Conservation (phyloP, 2,797 vertebrate species). For the Pagetopsis macropterus region DNA sequence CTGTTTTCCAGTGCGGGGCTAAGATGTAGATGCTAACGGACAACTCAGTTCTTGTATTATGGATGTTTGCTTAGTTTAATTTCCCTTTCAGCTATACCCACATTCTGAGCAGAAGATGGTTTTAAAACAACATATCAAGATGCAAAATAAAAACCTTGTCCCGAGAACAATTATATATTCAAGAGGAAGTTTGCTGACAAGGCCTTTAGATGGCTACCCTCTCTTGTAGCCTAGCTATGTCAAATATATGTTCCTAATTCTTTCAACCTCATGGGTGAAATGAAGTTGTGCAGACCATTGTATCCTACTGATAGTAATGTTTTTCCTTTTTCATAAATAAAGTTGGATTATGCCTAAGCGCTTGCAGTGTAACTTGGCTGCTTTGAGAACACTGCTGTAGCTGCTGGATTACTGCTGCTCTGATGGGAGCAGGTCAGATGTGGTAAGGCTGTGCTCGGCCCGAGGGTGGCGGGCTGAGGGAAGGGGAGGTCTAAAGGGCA, state of each 20-base stretch:
- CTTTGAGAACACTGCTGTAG: slow-evolving; percentile 6
- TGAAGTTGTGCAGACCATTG: background rate
- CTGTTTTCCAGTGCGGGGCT: background rate
- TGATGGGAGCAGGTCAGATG: slow-evolving; percentile 26
- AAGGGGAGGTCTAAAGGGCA: slow-evolving; percentile 66
- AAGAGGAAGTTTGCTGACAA: background rate
- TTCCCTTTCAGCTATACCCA: background rate
- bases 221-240: background rate
- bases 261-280: background rate
- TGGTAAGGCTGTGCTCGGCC: slow-evolving; percentile 38
- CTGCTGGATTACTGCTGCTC: slow-evolving; percentile 14
- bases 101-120: background rate
- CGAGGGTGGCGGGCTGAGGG: slow-evolving; percentile 38
- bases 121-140: background rate
- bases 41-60: background rate
- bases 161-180: background rate
- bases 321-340: background rate
- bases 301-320: background rate
- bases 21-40: background rate
- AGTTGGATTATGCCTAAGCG: background rate
- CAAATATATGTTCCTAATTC: background rate
- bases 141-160: background rate
- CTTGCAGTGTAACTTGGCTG: background rate
- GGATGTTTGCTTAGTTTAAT: background rate
- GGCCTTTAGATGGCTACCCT: background rate